Percentiles rank a stretch among this genome's conserved stretches.
These are phyloP conservation scores for Masnerella sp. DNA, from an alignment of 2,888 invertebrate species.

Conservation along the genomic window DNA sequence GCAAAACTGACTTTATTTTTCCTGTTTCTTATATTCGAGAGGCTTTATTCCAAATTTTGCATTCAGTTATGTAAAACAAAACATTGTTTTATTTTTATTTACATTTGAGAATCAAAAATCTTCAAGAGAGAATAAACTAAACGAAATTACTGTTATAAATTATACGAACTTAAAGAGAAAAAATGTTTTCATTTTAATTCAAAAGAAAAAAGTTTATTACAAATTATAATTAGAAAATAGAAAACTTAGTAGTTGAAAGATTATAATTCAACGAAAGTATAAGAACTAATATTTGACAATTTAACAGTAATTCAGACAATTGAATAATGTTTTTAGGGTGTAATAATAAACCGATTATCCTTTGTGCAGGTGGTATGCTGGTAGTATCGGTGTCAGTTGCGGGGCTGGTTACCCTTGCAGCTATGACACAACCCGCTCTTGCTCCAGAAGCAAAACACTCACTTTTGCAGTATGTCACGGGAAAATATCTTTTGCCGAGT, in stretches of 20 bases:
- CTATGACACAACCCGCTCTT: conserved; percentile 93
- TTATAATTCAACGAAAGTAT: too few relatives aligned
- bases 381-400: conserved; percentile 93
- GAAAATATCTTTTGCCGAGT: conserved; percentile 92
- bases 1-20: conserved; percentile 13
- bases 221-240: too few relatives aligned
- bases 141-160: too few relatives aligned
- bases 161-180: too few relatives aligned
- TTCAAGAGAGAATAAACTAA: neutral
- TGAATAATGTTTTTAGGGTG: too few relatives aligned
- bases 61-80: conserved; percentile 24
- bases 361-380: conserved; percentile 87
- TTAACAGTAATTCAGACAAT: too few relatives aligned
- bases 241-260: too few relatives aligned
- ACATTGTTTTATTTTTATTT: neutral
- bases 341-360: conserved; percentile 16
- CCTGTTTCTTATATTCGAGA: neutral
- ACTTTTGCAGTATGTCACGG: conserved; percentile 92
- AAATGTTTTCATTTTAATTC: too few relatives aligned
- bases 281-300: too few relatives aligned
- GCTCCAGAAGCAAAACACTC: conserved; percentile 95
- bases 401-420: conserved; percentile 91
- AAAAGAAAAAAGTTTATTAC: too few relatives aligned
- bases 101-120: neutral
- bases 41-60: conserved; percentile 10